Evolutionary conservation across 2,113 vertebrate genomes (phyloP), one percentile per base, ranked within the genome.

Genomic region (Tringa solitaria): DNA sequence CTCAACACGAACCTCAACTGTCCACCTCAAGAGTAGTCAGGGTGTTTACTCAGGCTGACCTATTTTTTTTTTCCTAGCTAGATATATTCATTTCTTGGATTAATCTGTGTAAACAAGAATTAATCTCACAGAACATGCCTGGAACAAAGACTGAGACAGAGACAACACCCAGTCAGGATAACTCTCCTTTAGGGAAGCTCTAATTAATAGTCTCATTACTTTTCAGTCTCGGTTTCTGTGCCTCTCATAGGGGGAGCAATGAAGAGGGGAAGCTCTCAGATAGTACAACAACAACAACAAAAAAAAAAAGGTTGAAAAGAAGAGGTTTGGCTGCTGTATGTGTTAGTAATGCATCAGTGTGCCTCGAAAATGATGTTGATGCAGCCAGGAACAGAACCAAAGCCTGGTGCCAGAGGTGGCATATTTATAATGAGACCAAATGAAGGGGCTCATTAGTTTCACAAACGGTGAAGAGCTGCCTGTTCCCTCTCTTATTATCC

Each of bases 181-280:
- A 43, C 12, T 43, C 63, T 95, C 74, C 68, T 96, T 96, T 96
- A 96, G 91, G 97, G 97, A 96, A 69, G 92, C 74, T 96, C 93
- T 98, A 98, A 98, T 98, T 99, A 98, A 98, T 98, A 98, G 94
- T 98, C 94, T 98, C 94, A 98, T 98, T 98, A 98, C 97, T 97
- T 98, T 98, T 98, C 97, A 98, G 76, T 98, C 89, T 97, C 95
- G 93, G 65, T 53, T 92, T 96, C 95, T 97, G 95, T 97, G 96
- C 35, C 45, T 95, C 97, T 98, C 84, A 0, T n/a, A 88, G 37
- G 65, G 51, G 59, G 22, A 92, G 86, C 46, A 88, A 67, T 56
- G 61, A 78, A 78, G 80, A 89, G 89, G 51, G 43, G 63, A 94
- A 95, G 73, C 81, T 93, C 45, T 85, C 50, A 48, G 54, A 64